phyloP scores from a whole-genome alignment of 2,113 vertebrate species.

The Pseudolaguvia tuberculata region DNA sequence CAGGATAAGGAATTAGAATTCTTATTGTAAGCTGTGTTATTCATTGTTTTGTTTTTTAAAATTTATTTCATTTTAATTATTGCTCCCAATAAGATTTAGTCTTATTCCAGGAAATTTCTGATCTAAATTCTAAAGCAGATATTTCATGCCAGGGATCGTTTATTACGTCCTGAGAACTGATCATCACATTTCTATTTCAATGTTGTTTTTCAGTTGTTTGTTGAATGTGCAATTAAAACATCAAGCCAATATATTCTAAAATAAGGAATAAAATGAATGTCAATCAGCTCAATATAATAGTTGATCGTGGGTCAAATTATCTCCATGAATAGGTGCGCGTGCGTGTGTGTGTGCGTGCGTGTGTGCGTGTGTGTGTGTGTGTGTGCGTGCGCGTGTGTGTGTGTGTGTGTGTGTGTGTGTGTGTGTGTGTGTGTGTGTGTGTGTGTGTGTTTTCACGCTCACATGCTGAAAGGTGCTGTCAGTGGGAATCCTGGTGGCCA shows the following conservation, averaged over 20 bases:
- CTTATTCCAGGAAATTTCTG: background rate
- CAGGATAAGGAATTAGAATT: too few species aligned
- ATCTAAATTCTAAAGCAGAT: background rate
- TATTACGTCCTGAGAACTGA: background rate
- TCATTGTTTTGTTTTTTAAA: too few species aligned
- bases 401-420: too few species aligned
- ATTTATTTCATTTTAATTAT: too few species aligned
- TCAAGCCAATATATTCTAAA: background rate
- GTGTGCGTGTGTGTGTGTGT: too few species aligned
- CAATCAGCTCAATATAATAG: background rate
- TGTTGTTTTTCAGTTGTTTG: background rate
- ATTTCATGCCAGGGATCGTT: background rate
- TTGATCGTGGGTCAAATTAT: too few species aligned
- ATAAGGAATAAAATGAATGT: too few species aligned
- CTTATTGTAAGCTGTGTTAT: background rate
- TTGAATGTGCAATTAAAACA: background rate
- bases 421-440: too few species aligned
- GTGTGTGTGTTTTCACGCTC: background rate
- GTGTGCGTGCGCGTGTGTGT: too few species aligned
- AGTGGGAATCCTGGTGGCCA: constrained; percentile 26
- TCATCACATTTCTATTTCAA: background rate
- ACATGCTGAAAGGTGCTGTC: constrained; percentile 31
- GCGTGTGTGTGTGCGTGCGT: too few species aligned
- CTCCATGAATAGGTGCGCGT: too few species aligned
- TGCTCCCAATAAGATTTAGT: background rate